These are phyloP conservation scores for Julus scandinavius DNA, from an alignment of 2,888 invertebrate genomes.

Conservation along the genomic window DNA sequence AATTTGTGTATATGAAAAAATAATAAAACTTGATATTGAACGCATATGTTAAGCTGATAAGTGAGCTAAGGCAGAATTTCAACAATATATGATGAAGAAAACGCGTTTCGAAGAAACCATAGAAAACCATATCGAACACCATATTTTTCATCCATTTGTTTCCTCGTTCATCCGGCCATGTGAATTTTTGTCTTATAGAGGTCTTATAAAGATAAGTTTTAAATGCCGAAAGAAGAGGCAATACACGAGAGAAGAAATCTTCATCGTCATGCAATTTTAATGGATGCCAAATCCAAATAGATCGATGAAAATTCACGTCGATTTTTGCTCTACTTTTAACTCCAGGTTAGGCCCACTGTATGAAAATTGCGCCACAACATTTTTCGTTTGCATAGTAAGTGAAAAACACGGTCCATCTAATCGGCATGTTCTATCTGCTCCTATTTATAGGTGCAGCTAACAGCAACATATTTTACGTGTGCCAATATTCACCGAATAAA, in stretches of 20 bases:
- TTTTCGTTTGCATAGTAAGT: neutral
- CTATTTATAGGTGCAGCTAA: constrained; percentile 7
- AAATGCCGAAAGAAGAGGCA: too few relatives aligned
- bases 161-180: neutral
- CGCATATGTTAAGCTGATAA: neutral
- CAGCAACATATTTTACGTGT: neutral
- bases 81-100: neutral
- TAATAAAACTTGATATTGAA: neutral
- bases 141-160: neutral
- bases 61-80: neutral
- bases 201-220: too few relatives aligned
- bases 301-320: neutral
- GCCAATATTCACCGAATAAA: constrained; percentile 7
- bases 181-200: too few relatives aligned
- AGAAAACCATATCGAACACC: neutral
- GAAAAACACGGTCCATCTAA: neutral
- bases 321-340: neutral
- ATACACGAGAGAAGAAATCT: too few relatives aligned
- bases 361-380: neutral
- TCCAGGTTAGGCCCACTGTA: neutral
- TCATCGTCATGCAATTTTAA: neutral
- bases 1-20: neutral
- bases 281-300: neutral
- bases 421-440: neutral
- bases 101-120: neutral